Percentiles rank a stretch among this genome's conserved stretches.
These are phyloP conservation scores for Macaria liturata DNA, from an alignment of 2,888 invertebrate species.

Conservation along the genomic window DNA sequence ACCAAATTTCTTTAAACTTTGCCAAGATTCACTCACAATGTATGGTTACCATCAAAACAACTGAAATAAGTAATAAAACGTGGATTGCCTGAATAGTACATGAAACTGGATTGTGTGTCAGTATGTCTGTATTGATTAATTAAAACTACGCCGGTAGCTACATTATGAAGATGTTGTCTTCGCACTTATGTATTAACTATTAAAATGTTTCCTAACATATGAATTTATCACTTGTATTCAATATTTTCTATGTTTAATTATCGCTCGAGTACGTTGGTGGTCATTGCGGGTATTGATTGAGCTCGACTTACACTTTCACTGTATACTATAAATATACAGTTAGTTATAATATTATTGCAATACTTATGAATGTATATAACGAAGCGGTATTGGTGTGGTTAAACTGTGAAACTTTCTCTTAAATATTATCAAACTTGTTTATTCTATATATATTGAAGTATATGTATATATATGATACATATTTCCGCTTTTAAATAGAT, in stretches of 20 bases:
- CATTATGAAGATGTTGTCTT: too few relatives aligned
- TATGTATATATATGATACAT: constrained; percentile 56
- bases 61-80: too few relatives aligned
- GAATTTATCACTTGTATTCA: constrained; percentile 17
- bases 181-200: neutral
- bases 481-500: constrained; percentile 56
- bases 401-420: constrained; percentile 48
- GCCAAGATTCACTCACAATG: too few relatives aligned
- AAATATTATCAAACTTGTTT: constrained; percentile 48
- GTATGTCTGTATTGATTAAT: too few relatives aligned
- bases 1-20: too few relatives aligned
- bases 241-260: constrained; percentile 11
- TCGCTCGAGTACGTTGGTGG: constrained; percentile 7
- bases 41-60: too few relatives aligned
- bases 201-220: constrained; percentile 14
- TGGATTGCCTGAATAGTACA: too few relatives aligned
- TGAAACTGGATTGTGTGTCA: too few relatives aligned
- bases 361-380: constrained; percentile 30
- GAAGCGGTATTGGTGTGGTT: constrained; percentile 44
- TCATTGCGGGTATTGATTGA: constrained; percentile 3
- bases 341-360: constrained; percentile 29
- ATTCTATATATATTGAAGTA: constrained; percentile 36
- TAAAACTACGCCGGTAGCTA: too few relatives aligned
- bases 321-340: constrained; percentile 10
- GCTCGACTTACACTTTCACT: constrained; percentile 8